These are phyloP conservation scores for Protosalanx chinensis DNA, from an alignment of 2,797 vertebrate species.

Conservation along the genomic window DNA sequence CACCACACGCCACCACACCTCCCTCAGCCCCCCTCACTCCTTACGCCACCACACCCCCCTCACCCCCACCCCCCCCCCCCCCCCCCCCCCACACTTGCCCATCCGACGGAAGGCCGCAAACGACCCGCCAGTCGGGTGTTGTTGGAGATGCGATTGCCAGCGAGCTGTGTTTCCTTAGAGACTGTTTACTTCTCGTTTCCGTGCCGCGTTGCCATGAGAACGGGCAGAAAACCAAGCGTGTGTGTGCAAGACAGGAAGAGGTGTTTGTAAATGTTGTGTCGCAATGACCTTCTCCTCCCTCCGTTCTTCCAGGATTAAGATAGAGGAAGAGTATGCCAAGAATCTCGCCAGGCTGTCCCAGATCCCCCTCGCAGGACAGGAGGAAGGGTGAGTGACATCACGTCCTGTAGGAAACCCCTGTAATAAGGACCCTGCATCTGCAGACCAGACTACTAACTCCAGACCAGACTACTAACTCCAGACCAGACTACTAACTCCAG, in stretches of 20 bases:
- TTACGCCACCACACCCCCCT: too few species aligned
- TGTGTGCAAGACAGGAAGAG: slow-evolving; percentile 51
- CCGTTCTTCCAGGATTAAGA: slow-evolving; percentile 85
- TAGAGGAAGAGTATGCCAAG: slow-evolving; percentile 98
- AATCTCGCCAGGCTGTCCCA: slow-evolving; percentile 95
- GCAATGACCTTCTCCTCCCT: too few species aligned
- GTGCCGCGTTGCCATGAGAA: slow-evolving; percentile 49
- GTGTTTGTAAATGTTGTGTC: slow-evolving; percentile 30
- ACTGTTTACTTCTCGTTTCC: neutral
- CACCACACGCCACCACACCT: too few species aligned
- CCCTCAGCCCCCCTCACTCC: too few species aligned
- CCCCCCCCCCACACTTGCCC: too few species aligned
- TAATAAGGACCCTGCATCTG: slow-evolving; percentile 2
- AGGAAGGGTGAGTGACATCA: slow-evolving; percentile 89
- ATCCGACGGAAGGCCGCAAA: too few species aligned
- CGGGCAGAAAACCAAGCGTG: slow-evolving; percentile 29
- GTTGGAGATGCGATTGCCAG: too few species aligned
- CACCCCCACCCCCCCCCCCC: too few species aligned
- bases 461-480: too few species aligned
- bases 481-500: too few species aligned
- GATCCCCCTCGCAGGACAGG: slow-evolving; percentile 88
- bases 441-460: too few species aligned
- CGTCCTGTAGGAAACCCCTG: slow-evolving; percentile 12
- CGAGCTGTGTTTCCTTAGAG: too few species aligned
- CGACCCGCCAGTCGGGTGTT: neutral